Evolutionary conservation across 1,140 invertebrate species (phyloP), one percentile per base, ranked within the genome.

Genomic region (Cepaea nemoralis): DNA sequence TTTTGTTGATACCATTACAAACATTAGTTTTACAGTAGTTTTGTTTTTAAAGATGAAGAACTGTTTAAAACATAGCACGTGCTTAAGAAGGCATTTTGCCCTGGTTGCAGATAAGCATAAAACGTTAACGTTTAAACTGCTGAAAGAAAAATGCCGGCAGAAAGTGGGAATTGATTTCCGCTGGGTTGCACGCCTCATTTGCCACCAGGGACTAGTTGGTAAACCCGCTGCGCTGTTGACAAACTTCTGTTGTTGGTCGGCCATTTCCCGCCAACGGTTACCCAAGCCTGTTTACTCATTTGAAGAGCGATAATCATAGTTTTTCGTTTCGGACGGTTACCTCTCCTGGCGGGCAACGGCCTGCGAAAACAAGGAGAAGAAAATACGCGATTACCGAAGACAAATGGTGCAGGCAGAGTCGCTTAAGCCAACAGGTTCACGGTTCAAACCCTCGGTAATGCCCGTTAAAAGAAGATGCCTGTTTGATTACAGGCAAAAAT

Each of bases 281-380:
- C 27, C 6, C 59, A 31, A 2, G 27, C 59, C 1, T 63, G 59
- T 63, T 63, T 63, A 31, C 59, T 63, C 59, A 63, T 19, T 31
- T 31, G 8, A 63, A 6, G 5, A 19, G 22, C 59, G 19, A 31
- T 31, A 63, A 63, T n/a, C 59, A 31, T 31, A 27, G n/a, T 63
- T 63, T 31, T 31, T 63, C 50, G 59, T 63, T 63, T 16, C 27
- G 59, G 59, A 8, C 59, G 59, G 59, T 63, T 63, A 63, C n/a
- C 27, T 31, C 8, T 55, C 5, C 19, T 24, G 22, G 50, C 50
- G 50, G 50, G 50, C 19, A 55, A 19, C 8, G 16, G n/a, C 5
- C 3, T 5, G 59, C 33, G 16, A 31, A n/a, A 63, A 5, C 3
- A 16, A 6, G 59, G 1, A 63, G 59, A 5, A 6, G 27, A 31